Evolutionary conservation across 1,140 invertebrate species (phyloP).

Genomic region (Apis mellifera): Amel_HAv3.1 CM009933.2:10972501-10973000

Average conservation of each 20-base stretch:
- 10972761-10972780: constrained; percentile 64
- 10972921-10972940: not conserved
- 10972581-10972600: not conserved
- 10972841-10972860: fast-evolving
- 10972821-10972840: not conserved
- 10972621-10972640: constrained; percentile 71
- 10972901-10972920: constrained; percentile 1
- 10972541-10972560: too few species aligned
- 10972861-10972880: not conserved
- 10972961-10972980: not conserved
- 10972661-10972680: constrained; percentile 72
- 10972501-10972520: too few species aligned
- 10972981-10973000: not conserved
- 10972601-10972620: not conserved
- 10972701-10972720: constrained; percentile 46
- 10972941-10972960: not conserved
- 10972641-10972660: constrained; percentile 70
- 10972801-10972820: constrained; percentile 37
- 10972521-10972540: too few species aligned
- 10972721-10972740: constrained; percentile 32
- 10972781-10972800: constrained; percentile 44
- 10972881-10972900: constrained; percentile 1
- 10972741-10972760: constrained; percentile 74
- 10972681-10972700: constrained; percentile 68
- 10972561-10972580: fast-evolving